Percentiles rank a stretch among this genome's conserved stretches.
Conservation (phyloP, 2,113 vertebrate species). For the Microcebus jonahi region DNA sequence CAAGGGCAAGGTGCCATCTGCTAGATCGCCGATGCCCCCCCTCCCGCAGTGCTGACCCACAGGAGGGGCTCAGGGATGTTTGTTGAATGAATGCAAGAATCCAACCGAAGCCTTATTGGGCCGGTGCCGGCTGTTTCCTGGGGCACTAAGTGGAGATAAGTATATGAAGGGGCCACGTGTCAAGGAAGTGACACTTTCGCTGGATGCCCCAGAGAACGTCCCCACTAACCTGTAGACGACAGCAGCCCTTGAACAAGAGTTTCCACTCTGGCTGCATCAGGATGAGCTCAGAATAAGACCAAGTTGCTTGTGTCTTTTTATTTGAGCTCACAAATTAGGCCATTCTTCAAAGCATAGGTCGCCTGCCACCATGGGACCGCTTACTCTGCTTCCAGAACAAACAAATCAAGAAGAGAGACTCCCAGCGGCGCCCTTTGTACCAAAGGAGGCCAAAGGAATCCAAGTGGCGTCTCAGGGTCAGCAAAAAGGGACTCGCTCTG, state of each 20-base stretch:
- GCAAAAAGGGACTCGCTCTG: not conserved
- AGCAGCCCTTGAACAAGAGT: not conserved
- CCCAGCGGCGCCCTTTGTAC: not conserved
- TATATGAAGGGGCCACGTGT: not conserved
- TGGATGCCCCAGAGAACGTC: not conserved
- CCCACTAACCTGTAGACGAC: not conserved
- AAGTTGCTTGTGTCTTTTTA: not conserved
- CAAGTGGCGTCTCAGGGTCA: not conserved
- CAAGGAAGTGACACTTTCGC: not conserved
- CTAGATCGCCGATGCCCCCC: fast-evolving
- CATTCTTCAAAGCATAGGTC: not conserved
- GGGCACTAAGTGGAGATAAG: not conserved
- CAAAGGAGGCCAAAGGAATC: not conserved
- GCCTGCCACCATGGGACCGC: not conserved
- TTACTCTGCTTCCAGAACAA: too few relatives aligned
- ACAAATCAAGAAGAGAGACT: not conserved
- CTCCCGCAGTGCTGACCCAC: fast-evolving
- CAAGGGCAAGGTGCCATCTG: too few relatives aligned
- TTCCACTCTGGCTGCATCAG: not conserved
- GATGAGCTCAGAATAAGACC: not conserved
- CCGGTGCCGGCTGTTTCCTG: not conserved
- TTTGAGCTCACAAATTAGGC: not conserved
- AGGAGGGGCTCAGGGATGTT: not conserved
- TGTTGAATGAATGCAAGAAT: not conserved
- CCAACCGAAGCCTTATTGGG: not conserved